phyloP scores from a whole-genome alignment of 2,113 vertebrate genomes.

The Rhabdornis inornatus region DNA sequence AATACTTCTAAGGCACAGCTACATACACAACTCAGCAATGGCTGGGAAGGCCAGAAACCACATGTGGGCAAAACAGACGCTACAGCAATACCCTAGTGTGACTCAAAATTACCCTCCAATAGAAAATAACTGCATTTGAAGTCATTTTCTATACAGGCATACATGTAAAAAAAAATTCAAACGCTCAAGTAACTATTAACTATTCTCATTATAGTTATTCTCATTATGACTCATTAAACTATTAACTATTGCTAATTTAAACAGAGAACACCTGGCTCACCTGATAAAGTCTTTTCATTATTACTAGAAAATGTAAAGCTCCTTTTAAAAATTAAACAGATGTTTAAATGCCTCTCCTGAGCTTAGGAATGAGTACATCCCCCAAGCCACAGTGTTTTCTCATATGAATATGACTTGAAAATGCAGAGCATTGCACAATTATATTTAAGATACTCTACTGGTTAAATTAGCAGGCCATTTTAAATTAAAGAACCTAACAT shows the following conservation, averaged over 20 bases:
- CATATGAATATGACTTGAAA: rapidly evolving
- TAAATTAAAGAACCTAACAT: not conserved
- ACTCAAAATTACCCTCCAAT: not conserved
- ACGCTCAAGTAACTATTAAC: not conserved
- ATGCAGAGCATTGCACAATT: not conserved
- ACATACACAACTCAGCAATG: not conserved
- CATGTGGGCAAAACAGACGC: not conserved
- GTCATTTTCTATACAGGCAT: not conserved
- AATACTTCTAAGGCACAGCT: not conserved
- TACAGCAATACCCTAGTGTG: not conserved
- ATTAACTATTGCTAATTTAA: not conserved
- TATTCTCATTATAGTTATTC: too few relatives aligned
- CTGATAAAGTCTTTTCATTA: not conserved
- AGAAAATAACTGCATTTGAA: not conserved
- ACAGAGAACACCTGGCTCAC: not conserved
- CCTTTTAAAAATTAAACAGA: not conserved
- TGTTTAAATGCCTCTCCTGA: not conserved
- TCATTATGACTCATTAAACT: too few relatives aligned
- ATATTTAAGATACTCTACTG: not conserved
- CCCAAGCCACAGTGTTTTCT: not conserved
- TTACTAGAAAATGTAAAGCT: not conserved
- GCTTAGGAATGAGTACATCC: not conserved
- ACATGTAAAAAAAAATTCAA: not conserved
- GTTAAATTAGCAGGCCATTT: not conserved
- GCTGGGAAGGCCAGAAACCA: not conserved